Base-by-base conservation (phyloP, 2,113 vertebrate genomes). In the Notarius quadriscutis region DNA sequence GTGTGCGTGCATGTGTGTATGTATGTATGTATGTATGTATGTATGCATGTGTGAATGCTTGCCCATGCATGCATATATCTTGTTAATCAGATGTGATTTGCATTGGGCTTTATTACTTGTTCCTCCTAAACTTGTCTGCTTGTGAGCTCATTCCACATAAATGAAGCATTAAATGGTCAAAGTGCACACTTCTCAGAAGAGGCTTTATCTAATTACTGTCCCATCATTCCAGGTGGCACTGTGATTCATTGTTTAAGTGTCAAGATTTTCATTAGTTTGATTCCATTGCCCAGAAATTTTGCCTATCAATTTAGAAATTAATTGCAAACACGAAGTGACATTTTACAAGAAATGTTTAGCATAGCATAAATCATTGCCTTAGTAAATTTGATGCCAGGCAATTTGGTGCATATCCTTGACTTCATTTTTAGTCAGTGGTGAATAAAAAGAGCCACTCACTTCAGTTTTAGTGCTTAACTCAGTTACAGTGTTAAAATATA, bases 281-380 rank as follows among this genome's bases (percentile, higher is more conserved):
- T 91, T 94, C 93, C 92, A 92, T 93, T 95, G 94, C 93, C 94
- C 95, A 91, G 90, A 94, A 92, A 95, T 95, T 93, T 93, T 92
- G 92, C 92, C 94, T 95, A 96, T 96, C 96, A 96, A 96, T 96
- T 96, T 94, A 93, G 94, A 95, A 94, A 97, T 96, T 96, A 96
- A 96, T 96, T 95, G 93, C 94, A 96, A 97, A 96, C 92, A 94
- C 93, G 90, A 95, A 95, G 94, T 97, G 96, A 97, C 96, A 97
- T 96, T 96, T 97, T 96, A 96, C 96, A 97, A 94, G 95, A 94
- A 95, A 96, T 96, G 94, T 95, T 96, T 96, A 96, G 95, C 95
- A 96, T 95, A 94, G 94, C 93, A 94, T 95, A 94, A 97, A 95
- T 96, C 95, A 94, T 94, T 92, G 92, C 93, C 91, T 95, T 93